phyloP scores from a whole-genome alignment of 2,113 vertebrate species.

The Cyrtonyx montezumae region DNA sequence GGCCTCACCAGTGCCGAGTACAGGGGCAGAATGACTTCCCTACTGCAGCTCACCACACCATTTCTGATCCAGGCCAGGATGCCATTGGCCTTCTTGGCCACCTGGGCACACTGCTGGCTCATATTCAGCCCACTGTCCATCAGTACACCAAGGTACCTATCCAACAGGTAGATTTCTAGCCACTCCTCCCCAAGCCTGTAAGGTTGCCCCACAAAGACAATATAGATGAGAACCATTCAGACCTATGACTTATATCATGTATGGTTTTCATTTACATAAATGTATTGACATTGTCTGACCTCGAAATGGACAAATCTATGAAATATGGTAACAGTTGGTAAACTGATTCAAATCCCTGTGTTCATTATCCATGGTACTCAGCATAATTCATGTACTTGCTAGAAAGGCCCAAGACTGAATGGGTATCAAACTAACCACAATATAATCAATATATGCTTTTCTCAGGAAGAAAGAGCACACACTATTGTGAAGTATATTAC shows the following conservation, averaged over 20 bases:
- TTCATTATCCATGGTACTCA: not conserved
- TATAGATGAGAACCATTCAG: not conserved
- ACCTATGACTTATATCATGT: not conserved
- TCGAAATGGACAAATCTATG: not conserved
- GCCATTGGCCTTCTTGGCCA: too few species aligned
- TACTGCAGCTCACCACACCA: too few species aligned
- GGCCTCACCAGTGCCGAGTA: too few species aligned
- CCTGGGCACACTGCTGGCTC: too few species aligned
- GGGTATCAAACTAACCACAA: accelerated
- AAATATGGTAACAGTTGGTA: not conserved
- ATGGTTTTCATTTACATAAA: not conserved
- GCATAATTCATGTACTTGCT: not conserved
- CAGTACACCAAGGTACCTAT: too few species aligned
- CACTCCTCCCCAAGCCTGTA: too few species aligned
- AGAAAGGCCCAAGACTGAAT: not conserved
- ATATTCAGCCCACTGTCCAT: too few species aligned
- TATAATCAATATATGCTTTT: accelerated
- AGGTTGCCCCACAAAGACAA: too few species aligned
- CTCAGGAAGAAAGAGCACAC: not conserved
- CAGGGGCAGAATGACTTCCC: too few species aligned
- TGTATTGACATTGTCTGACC: not conserved
- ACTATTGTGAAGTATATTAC: not conserved
- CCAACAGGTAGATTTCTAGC: too few species aligned
- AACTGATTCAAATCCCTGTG: not conserved
- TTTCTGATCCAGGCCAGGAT: too few species aligned